A percentile compares a stretch with the other conserved stretches of the same genome.
Evolutionary conservation across 2,797 vertebrate genomes (phyloP).

Genomic region (Urophycis tenuis): DNA sequence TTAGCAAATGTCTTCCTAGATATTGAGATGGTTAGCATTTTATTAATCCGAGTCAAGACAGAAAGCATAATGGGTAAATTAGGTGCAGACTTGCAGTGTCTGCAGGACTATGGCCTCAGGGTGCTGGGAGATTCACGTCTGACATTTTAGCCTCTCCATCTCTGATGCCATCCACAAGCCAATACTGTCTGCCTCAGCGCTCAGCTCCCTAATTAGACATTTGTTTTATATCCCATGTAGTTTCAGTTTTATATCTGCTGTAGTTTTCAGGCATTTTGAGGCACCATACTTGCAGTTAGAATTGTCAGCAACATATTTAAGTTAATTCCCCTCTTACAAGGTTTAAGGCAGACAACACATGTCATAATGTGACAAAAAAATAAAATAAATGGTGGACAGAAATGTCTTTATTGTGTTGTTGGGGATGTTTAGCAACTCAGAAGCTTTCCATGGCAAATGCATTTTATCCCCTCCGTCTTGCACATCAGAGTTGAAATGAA

Average conservation of each 20-base stretch:
- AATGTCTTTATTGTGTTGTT: slow-evolving; percentile 52
- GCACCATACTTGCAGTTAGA: slow-evolving; percentile 5
- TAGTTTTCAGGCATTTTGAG: slow-evolving; percentile 27
- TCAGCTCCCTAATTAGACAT: slow-evolving; percentile 54
- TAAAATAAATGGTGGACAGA: slow-evolving; percentile 14
- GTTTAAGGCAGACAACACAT: slow-evolving; percentile 38
- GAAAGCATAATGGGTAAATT: slow-evolving; percentile 59
- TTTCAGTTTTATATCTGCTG: slow-evolving; percentile 56
- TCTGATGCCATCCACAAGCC: slow-evolving; percentile 41
- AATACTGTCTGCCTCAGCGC: slow-evolving; percentile 40
- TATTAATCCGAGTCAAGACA: slow-evolving; percentile 62
- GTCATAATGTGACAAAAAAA: slow-evolving; percentile 45
- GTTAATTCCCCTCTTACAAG: slow-evolving; percentile 35
- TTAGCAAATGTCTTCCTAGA: slow-evolving; percentile 58
- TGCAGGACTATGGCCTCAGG: slow-evolving; percentile 59
- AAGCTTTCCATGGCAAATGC: slow-evolving; percentile 50
- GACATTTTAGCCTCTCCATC: slow-evolving; percentile 61
- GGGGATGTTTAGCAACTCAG: slow-evolving; percentile 43
- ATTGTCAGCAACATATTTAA: slow-evolving; percentile 19
- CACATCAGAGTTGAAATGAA: slow-evolving; percentile 63
- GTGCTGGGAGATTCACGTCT: slow-evolving; percentile 48
- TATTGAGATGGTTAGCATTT: slow-evolving; percentile 69
- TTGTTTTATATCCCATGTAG: slow-evolving; percentile 55
- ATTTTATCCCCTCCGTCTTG: slow-evolving; percentile 47
- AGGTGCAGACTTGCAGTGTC: slow-evolving; percentile 60